Evolutionary conservation across 2,113 vertebrate genomes (phyloP).

Genomic region (Coryphaenoides rupestris): DNA sequence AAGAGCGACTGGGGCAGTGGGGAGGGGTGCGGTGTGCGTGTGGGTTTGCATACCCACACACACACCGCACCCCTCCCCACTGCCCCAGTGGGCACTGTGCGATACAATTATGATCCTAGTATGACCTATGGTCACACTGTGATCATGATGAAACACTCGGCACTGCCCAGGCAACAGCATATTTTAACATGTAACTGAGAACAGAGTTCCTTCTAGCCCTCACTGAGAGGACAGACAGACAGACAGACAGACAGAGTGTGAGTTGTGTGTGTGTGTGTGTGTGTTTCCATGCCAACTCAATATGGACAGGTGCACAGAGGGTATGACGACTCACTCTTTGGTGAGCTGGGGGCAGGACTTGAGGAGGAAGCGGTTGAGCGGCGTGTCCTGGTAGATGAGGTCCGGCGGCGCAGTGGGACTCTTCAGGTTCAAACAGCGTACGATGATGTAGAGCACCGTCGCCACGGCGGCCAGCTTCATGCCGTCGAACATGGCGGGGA

Average conservation of each 20-base stretch:
- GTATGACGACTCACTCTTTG: slow-evolving; percentile 92
- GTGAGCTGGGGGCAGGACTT: slow-evolving; percentile 93
- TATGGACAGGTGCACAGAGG: slow-evolving; percentile 3
- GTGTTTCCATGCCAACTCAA: slow-evolving; percentile 29
- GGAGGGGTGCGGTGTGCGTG: too few relatives aligned
- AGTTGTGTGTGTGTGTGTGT: neutral
- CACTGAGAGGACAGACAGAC: too few relatives aligned
- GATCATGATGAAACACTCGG: too few relatives aligned
- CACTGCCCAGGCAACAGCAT: too few relatives aligned
- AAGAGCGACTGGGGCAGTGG: too few relatives aligned
- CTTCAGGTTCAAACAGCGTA: slow-evolving; percentile 95
- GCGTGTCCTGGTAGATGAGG: slow-evolving; percentile 88
- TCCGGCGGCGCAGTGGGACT: slow-evolving; percentile 91
- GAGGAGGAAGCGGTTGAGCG: slow-evolving; percentile 86
- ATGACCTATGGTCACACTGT: too few relatives aligned
- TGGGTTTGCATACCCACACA: too few relatives aligned
- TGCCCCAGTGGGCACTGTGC: too few relatives aligned
- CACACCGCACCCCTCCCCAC: too few relatives aligned
- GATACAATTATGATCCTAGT: too few relatives aligned
- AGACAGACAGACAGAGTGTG: too few relatives aligned
- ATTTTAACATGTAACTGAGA: neutral
- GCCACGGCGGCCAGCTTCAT: slow-evolving; percentile 95
- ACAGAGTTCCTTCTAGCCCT: neutral
- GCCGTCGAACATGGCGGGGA: slow-evolving; percentile 94
- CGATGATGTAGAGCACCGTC: slow-evolving; percentile 90